These are phyloP conservation scores for Cremastinae sp. DNA, from an alignment of 2,888 invertebrate genomes.

Conservation along the genomic window DNA sequence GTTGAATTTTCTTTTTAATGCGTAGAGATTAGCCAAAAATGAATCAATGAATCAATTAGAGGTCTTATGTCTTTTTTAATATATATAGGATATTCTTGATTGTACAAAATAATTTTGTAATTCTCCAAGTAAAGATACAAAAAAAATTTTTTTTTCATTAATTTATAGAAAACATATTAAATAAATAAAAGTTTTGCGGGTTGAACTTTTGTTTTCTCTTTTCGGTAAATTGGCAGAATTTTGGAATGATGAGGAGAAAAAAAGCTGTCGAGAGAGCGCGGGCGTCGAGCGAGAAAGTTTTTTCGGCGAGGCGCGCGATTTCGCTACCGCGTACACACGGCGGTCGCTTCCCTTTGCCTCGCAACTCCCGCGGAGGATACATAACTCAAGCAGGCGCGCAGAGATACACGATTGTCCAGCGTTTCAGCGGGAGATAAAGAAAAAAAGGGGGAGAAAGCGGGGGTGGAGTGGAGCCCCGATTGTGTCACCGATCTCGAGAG, in stretches of 20 bases:
- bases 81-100: too few relatives aligned
- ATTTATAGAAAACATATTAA: too few relatives aligned
- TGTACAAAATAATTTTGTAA: too few relatives aligned
- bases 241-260: neutral
- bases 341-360: neutral
- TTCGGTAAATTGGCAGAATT: neutral
- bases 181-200: too few relatives aligned
- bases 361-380: constrained; percentile 33
- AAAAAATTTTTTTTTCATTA: too few relatives aligned
- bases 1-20: too few relatives aligned
- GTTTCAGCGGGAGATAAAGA: constrained; percentile 31
- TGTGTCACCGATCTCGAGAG: constrained; percentile 53
- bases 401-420: constrained; percentile 17
- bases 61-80: too few relatives aligned
- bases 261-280: constrained; percentile 46
- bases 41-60: too few relatives aligned
- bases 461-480: constrained; percentile 30
- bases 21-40: too few relatives aligned
- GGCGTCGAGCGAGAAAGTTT: constrained; percentile 66
- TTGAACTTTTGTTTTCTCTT: too few relatives aligned
- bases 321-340: constrained; percentile 51
- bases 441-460: constrained; percentile 13
- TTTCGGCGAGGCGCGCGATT: constrained; percentile 50
- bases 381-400: constrained; percentile 31
- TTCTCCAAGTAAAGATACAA: too few relatives aligned